phyloP scores from a whole-genome alignment of 2,888 invertebrate species.

The Halictus ligatus region DNA sequence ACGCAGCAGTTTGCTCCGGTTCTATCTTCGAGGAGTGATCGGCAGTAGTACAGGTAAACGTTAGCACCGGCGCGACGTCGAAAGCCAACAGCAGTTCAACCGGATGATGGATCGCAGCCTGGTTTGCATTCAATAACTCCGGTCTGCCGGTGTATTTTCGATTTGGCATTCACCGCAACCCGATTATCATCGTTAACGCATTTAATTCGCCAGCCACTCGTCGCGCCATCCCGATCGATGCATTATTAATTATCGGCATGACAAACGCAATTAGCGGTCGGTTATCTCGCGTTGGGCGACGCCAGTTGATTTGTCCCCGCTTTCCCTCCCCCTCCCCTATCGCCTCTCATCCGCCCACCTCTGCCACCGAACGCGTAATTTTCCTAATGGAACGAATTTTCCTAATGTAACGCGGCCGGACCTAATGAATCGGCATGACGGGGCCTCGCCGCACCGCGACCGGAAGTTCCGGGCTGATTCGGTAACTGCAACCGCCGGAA shows the following conservation, averaged over 20 bases:
- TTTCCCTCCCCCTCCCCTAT: conserved; percentile 9
- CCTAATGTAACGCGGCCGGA: conserved; percentile 34
- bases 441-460: background rate
- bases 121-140: conserved; percentile 73
- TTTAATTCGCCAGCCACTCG: conserved; percentile 70
- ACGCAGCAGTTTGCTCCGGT: background rate
- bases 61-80: conserved; percentile 50
- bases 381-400: conserved; percentile 60
- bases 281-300: conserved; percentile 40
- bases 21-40: background rate
- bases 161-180: conserved; percentile 72
- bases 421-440: conserved; percentile 10
- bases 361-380: conserved; percentile 13
- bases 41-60: conserved; percentile 48
- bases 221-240: conserved; percentile 62
- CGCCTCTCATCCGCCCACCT: no score
- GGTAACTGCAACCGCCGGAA: background rate
- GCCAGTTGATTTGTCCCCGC: conserved; percentile 50
- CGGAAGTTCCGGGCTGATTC: conserved; percentile 10
- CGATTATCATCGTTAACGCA: conserved; percentile 74
- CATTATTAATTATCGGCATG: conserved; percentile 74
- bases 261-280: conserved; percentile 71
- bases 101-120: conserved; percentile 70
- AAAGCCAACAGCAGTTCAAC: conserved; percentile 58
- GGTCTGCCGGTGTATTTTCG: conserved; percentile 69